phyloP scores from a whole-genome alignment of 2,888 invertebrate genomes.

The Andrena hattorfiana region DNA sequence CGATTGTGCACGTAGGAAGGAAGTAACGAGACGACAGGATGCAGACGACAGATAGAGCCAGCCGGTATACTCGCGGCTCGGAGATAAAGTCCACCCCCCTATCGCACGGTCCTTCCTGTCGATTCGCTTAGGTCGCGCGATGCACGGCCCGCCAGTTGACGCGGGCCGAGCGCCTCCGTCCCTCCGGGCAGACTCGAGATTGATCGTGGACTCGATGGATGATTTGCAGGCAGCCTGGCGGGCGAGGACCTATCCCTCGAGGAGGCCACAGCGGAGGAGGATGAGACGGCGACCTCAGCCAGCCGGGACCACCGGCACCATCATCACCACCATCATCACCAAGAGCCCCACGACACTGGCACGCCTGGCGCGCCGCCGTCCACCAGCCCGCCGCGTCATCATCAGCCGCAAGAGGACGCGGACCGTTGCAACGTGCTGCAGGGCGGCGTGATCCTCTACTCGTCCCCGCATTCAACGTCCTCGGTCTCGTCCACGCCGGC shows the following conservation, averaged over 20 bases:
- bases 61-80: slow-evolving; percentile 48
- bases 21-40: slow-evolving; percentile 79
- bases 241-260: slow-evolving; percentile 92
- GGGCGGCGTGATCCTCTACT: slow-evolving; percentile 82
- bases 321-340: slow-evolving; percentile 84
- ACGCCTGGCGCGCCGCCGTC: slow-evolving; percentile 71
- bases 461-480: slow-evolving; percentile 79
- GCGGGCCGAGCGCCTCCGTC: background rate
- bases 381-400: slow-evolving; percentile 79
- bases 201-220: slow-evolving; percentile 74
- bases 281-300: slow-evolving; percentile 80
- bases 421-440: slow-evolving; percentile 82
- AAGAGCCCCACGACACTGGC: slow-evolving; percentile 74
- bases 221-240: slow-evolving; percentile 90
- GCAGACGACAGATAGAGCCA: slow-evolving; percentile 78
- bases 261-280: slow-evolving; percentile 85
- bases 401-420: slow-evolving; percentile 79
- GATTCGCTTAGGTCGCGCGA: slow-evolving; percentile 45
- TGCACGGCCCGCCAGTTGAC: slow-evolving; percentile 26
- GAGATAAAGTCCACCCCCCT: slow-evolving; percentile 76
- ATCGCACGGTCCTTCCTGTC: slow-evolving; percentile 79
- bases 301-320: slow-evolving; percentile 85
- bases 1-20: slow-evolving; percentile 74
- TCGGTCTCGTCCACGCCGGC: slow-evolving; percentile 75
- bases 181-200: slow-evolving; percentile 13